A percentile compares a stretch with the other conserved stretches of the same genome.
Evolutionary conservation across 2,888 invertebrate species (phyloP).

Genomic region (Hirtodrosophila histrioides): DNA sequence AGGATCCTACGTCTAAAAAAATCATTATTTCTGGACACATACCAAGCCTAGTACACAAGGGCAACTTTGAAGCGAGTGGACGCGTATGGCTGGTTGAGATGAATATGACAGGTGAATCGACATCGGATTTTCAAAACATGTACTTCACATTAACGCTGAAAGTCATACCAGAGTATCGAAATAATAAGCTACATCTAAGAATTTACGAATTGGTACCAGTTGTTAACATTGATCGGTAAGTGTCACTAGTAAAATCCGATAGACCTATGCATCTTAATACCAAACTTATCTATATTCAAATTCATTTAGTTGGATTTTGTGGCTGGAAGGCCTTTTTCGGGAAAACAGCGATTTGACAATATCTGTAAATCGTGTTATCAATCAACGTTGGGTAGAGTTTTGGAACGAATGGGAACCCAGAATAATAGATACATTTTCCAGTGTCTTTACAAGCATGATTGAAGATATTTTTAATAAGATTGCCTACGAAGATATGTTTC

Average conservation of each 20-base stretch:
- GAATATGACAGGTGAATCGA: slow-evolving; percentile 38
- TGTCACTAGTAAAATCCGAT: neutral
- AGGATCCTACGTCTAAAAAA: slow-evolving; percentile 43
- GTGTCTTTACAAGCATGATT: slow-evolving; percentile 41
- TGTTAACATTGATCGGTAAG: slow-evolving; percentile 54
- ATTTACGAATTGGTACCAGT: slow-evolving; percentile 47
- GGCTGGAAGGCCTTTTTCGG: slow-evolving; percentile 50
- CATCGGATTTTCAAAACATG: slow-evolving; percentile 56
- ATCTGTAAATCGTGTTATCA: slow-evolving; percentile 50
- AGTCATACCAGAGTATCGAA: slow-evolving; percentile 44
- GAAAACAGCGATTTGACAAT: slow-evolving; percentile 55
- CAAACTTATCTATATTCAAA: neutral
- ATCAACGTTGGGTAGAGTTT: slow-evolving; percentile 53
- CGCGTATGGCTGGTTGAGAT: slow-evolving; percentile 16
- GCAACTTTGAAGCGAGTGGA: slow-evolving; percentile 25
- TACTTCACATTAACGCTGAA: slow-evolving; percentile 52
- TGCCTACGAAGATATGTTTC: slow-evolving; percentile 63
- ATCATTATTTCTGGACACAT: slow-evolving; percentile 48
- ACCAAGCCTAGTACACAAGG: slow-evolving; percentile 57
- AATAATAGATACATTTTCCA: slow-evolving; percentile 41
- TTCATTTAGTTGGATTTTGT: slow-evolving; percentile 49
- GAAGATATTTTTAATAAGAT: slow-evolving; percentile 37
- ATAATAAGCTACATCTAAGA: slow-evolving; percentile 58
- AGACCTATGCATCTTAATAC: neutral
- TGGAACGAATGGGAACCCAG: slow-evolving; percentile 57